Evolutionary conservation across 2,888 invertebrate genomes (phyloP).

Genomic region (Boloria selene): DNA sequence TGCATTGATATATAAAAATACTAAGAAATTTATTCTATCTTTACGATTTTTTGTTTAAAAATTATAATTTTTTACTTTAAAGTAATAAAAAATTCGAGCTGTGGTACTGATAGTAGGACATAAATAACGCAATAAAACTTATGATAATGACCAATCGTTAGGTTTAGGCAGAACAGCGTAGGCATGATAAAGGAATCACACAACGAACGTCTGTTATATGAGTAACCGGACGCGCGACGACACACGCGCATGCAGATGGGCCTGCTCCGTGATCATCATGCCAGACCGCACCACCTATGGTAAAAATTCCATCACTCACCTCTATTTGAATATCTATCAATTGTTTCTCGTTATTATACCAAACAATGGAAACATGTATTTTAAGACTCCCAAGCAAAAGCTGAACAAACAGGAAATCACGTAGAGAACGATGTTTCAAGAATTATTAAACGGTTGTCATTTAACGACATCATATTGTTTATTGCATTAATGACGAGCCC

Average conservation of each 20-base stretch:
- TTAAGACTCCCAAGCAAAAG: constrained; percentile 54
- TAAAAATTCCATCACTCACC: constrained; percentile 74
- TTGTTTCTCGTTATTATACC: constrained; percentile 69
- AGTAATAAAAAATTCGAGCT: no score
- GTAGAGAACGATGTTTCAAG: constrained; percentile 62
- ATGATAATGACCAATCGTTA: constrained; percentile 3
- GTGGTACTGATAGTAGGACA: neutral
- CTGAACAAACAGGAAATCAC: constrained; percentile 72
- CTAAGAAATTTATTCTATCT: neutral
- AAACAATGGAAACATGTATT: constrained; percentile 67
- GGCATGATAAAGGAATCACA: constrained; percentile 53
- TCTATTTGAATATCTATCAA: constrained; percentile 72
- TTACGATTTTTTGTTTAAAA: neutral
- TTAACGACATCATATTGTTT: constrained; percentile 42
- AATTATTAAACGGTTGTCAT: constrained; percentile 57
- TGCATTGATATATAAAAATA: neutral
- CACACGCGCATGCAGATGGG: constrained; percentile 73
- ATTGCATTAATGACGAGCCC: constrained; percentile 40
- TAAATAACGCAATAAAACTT: neutral
- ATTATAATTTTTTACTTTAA: neutral
- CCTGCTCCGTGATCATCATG: constrained; percentile 69
- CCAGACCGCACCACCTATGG: constrained; percentile 72
- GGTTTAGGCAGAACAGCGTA: constrained; percentile 3
- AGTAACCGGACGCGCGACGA: constrained; percentile 76
- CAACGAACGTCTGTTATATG: constrained; percentile 66